Conservation (phyloP, 1,140 invertebrate genomes). For the Drosophila jambulina region DNA sequence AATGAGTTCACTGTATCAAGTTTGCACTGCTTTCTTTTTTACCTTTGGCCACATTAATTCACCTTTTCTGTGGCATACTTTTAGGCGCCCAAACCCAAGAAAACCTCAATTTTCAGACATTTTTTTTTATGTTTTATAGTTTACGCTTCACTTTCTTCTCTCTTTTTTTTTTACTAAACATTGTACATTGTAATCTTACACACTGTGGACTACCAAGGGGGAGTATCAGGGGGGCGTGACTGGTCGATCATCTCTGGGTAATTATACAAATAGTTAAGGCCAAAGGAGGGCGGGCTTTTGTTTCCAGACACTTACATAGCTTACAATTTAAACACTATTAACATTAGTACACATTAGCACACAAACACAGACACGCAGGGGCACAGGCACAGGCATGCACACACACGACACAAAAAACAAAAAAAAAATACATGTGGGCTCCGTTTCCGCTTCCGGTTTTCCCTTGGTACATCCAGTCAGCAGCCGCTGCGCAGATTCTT, state of each 20-base stretch:
- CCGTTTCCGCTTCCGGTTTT: constrained; percentile 3
- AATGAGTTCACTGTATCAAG: too few species aligned
- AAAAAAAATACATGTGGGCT: constrained; percentile 7
- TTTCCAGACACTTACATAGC: constrained; percentile 48
- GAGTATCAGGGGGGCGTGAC: constrained; percentile 16
- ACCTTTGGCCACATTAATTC: not conserved
- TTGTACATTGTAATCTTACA: constrained; percentile 46
- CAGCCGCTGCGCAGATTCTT: constrained; percentile 86
- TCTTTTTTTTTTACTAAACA: constrained; percentile 24
- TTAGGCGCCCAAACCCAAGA: not conserved
- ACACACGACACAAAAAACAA: constrained; percentile 5
- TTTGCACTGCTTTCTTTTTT: not conserved
- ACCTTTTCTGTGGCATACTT: constrained; percentile 3
- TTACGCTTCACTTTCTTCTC: constrained; percentile 4
- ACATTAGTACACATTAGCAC: constrained; percentile 31
- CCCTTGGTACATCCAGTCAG: constrained; percentile 50
- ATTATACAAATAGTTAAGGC: constrained; percentile 49
- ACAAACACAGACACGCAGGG: constrained; percentile 10
- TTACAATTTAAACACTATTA: constrained; percentile 41
- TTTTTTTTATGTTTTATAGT: not conserved
- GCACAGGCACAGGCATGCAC: constrained; percentile 7
- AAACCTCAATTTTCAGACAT: not conserved
- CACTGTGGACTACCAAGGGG: constrained; percentile 45
- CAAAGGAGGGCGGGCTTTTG: constrained; percentile 37
- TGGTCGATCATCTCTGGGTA: constrained; percentile 23